Evolutionary conservation across 2,888 invertebrate species (phyloP).

Genomic region (Eretmocerus hayati): DNA sequence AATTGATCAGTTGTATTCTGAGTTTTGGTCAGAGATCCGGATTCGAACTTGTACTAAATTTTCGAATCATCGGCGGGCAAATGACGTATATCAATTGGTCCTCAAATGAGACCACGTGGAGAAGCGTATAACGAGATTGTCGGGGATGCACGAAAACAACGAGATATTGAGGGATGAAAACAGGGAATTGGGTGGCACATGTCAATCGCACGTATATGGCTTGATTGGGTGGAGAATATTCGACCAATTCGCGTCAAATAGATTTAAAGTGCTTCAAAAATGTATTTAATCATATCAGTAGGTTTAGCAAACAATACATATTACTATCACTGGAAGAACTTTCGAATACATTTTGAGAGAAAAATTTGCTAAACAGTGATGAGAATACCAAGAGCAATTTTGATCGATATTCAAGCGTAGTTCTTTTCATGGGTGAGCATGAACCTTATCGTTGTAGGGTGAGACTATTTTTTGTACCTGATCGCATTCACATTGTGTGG

Average conservation of each 20-base stretch:
- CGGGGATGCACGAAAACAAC: conserved; percentile 4
- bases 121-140: too few relatives aligned
- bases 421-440: conserved; percentile 24
- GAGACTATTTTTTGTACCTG: conserved; percentile 22
- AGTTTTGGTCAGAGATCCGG: too few relatives aligned
- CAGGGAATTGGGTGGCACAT: neutral
- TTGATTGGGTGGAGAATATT: neutral
- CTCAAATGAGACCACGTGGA: too few relatives aligned
- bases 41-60: too few relatives aligned
- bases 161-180: conserved; percentile 8
- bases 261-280: conserved; percentile 45
- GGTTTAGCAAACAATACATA: conserved; percentile 36
- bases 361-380: too few relatives aligned
- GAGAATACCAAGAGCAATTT: too few relatives aligned
- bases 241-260: conserved; percentile 33
- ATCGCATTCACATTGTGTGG: conserved; percentile 23
- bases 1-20: too few relatives aligned
- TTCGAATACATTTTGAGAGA: too few relatives aligned
- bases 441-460: conserved; percentile 21
- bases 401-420: conserved; percentile 25
- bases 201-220: neutral
- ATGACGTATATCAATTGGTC: too few relatives aligned
- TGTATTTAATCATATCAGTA: conserved; percentile 45
- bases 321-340: conserved; percentile 13
- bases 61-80: too few relatives aligned